Evolutionary conservation across 2,888 invertebrate species (phyloP), one percentile per base, ranked within the genome.

Genomic region (Gisinianus flammeolus): DNA sequence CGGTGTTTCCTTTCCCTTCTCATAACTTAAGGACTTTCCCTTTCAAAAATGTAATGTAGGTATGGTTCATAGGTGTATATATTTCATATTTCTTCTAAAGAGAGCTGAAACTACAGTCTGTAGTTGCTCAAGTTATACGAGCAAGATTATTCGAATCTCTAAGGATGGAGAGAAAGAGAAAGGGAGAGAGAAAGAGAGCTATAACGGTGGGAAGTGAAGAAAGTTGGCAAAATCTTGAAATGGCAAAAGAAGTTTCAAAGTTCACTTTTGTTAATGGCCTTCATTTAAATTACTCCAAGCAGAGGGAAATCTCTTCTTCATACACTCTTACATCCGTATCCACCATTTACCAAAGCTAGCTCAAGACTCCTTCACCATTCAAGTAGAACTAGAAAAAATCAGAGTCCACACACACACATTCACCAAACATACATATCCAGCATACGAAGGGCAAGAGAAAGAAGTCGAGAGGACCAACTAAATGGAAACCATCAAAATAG

Each of bases 221-320:
- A 71, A 71, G 71, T 71, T 71, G 71, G 54, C 35, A 69, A 69
- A 69, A 69, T 44, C 69, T 69, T 66, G 28, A 22, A 69, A 16
- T 12, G 62, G 24, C 16, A 26, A 26, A 62, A 62, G 4, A 26
- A 69, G 44, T 69, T 69, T 69, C 44, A 22, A 69, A 69, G 44
- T 71, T 56, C 56, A 22, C 71, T 56, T 56, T 56, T 71, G 56
- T 71, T 71, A 56, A 71, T 71, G 71, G 71, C 31, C 71, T 56
- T 71, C 56, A 71, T 71, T 71, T 71, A 71, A 71, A 71, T 71
- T 71, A 30, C 22, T 62, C 62, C 24, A 62, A 26, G 62, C 24
- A 26, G 62, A 24, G 22, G 56, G 22, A n/a, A 24, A 24, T 8
- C 56, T 58, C 56, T 58, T 22, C 22, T 19, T 44, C 19, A 16